Percentiles rank a stretch among this genome's conserved stretches.
These are phyloP conservation scores for Neomonachus schauinslandi DNA, from an alignment of 2,113 vertebrate species.

Conservation along the genomic window DNA sequence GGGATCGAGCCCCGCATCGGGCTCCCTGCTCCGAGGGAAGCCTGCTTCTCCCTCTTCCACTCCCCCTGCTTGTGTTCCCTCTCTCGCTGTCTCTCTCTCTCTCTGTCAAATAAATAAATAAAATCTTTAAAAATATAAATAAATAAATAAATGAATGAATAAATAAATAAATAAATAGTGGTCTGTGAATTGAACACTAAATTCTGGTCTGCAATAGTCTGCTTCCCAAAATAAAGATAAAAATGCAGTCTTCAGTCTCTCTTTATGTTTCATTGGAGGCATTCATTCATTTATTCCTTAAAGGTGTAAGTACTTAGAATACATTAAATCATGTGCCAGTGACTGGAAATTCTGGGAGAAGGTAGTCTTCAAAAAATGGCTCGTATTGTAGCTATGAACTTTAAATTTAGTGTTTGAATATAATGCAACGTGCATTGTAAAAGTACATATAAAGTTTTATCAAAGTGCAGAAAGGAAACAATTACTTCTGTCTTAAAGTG, in stretches of 20 bases:
- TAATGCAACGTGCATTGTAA: background rate
- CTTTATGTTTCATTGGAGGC: background rate
- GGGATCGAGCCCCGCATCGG: no score
- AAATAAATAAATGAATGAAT: background rate
- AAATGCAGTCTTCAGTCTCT: background rate
- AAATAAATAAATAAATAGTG: background rate
- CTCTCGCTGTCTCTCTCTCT: no score
- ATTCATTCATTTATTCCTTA: constrained; percentile 2
- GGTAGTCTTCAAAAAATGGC: background rate
- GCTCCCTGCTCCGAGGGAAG: no score
- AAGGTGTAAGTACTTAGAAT: background rate
- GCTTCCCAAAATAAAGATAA: background rate
- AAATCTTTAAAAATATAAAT: no score
- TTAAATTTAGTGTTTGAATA: background rate
- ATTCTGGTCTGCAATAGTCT: background rate
- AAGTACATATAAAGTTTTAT: constrained; percentile 1
- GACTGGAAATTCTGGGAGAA: background rate
- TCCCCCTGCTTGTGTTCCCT: no score
- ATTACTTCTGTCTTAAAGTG: background rate
- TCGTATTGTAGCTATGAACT: background rate
- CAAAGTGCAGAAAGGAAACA: background rate
- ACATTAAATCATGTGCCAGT: background rate
- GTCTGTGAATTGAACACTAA: background rate
- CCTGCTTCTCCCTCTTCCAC: no score
- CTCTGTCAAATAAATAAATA: no score